phyloP scores from a whole-genome alignment of 2,113 vertebrate species.

The Brienomyrus brachyistius region DNA sequence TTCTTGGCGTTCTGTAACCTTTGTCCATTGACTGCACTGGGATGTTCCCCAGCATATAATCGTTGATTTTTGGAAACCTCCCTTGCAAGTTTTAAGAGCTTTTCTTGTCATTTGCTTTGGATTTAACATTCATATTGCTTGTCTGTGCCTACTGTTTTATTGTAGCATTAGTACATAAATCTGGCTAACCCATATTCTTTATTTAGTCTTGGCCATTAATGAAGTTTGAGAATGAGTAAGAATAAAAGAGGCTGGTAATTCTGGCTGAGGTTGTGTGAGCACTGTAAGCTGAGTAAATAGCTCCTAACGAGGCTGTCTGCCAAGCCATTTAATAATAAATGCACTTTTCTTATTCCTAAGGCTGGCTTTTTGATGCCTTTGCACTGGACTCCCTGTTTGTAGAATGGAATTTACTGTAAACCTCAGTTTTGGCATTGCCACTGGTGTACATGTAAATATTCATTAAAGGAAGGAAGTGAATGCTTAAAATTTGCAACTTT shows the following conservation, averaged over 20 bases:
- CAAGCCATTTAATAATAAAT: slow-evolving; percentile 6
- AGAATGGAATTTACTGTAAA: neutral
- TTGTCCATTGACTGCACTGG: neutral
- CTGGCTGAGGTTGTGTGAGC: neutral
- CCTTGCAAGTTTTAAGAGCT: neutral
- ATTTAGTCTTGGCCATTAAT: neutral
- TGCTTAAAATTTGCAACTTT: neutral
- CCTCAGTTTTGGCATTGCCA: neutral
- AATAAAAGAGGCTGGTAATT: neutral
- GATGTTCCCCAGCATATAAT: neutral
- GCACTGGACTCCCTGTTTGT: neutral
- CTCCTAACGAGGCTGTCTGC: neutral
- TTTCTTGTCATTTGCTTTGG: neutral
- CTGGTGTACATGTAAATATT: neutral
- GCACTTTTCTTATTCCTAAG: neutral
- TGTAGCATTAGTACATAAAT: neutral
- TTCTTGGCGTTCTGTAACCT: neutral
- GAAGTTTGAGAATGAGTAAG: neutral
- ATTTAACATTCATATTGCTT: neutral
- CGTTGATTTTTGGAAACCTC: neutral
- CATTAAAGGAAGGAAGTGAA: neutral
- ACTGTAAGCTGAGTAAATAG: neutral
- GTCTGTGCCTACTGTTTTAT: neutral
- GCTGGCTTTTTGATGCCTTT: neutral
- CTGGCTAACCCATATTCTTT: neutral